phyloP scores from a whole-genome alignment of 2,797 vertebrate genomes.

The Cyprinodon diabolis region DNA sequence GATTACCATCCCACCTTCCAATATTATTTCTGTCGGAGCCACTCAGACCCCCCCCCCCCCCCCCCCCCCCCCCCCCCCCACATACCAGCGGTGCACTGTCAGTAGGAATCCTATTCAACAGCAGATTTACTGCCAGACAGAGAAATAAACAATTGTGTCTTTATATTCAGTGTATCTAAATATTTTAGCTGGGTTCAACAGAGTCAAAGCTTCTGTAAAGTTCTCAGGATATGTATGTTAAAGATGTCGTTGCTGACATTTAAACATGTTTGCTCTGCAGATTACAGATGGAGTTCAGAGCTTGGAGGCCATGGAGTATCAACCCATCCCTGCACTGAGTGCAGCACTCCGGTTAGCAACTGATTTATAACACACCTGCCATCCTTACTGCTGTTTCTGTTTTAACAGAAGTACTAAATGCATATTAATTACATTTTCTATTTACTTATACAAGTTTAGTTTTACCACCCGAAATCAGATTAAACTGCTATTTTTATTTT shows the following conservation, averaged over 20 bases:
- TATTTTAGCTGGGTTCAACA: background rate
- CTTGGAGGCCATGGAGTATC: slow-evolving; percentile 94
- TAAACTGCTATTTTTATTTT: background rate
- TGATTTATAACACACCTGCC: slow-evolving; percentile 1
- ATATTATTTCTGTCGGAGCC: too few species aligned
- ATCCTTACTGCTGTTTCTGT: background rate
- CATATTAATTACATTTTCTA: background rate
- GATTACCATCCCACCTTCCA: too few species aligned
- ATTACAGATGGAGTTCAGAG: slow-evolving; percentile 93
- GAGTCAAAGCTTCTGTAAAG: background rate
- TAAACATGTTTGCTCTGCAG: slow-evolving; percentile 53
- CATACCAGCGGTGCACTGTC: too few species aligned
- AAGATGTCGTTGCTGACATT: background rate
- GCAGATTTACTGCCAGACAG: too few species aligned
- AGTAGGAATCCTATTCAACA: too few species aligned
- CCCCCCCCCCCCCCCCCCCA: too few species aligned
- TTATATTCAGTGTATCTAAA: background rate
- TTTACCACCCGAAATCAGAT: background rate
- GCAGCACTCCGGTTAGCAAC: slow-evolving; percentile 74
- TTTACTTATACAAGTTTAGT: background rate
- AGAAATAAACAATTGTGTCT: background rate
- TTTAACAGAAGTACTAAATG: background rate
- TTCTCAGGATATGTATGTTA: background rate
- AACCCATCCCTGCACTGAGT: slow-evolving; percentile 84
- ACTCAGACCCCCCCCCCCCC: too few species aligned